These are phyloP conservation scores for Diachasma alloeum DNA, from an alignment of 1,140 invertebrate species.

Conservation along the genomic window DNA sequence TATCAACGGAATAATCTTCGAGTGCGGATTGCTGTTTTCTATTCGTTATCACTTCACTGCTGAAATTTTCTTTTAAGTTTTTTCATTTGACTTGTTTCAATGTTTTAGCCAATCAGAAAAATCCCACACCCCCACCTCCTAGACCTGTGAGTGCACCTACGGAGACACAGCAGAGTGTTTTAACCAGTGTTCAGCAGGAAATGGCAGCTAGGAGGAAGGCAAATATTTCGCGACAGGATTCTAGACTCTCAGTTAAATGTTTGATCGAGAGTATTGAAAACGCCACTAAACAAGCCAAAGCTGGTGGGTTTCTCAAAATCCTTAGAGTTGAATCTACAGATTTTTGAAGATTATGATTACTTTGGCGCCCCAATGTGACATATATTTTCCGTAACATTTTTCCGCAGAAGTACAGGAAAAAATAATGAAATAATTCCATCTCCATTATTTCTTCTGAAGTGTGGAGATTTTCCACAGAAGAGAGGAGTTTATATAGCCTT, in stretches of 20 bases:
- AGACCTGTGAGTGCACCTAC: conserved; percentile 54
- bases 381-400: no score
- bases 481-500: no score
- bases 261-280: conserved; percentile 91
- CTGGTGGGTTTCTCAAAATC: conserved; percentile 58
- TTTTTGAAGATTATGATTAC: no score
- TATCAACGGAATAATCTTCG: no score
- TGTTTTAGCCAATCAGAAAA: conserved; percentile 59
- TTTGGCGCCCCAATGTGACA: no score
- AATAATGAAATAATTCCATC: no score
- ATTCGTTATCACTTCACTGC: neutral
- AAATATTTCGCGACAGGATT: conserved; percentile 74
- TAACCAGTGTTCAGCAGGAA: conserved; percentile 69
- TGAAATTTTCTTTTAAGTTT: conserved; percentile 8
- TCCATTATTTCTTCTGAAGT: no score
- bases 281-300: conserved; percentile 83
- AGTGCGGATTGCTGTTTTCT: no score
- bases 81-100: conserved; percentile 22
- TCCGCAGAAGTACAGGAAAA: no score
- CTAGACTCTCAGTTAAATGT: conserved; percentile 85
- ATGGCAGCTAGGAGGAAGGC: conserved; percentile 69
- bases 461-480: no score
- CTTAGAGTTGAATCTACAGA: neutral
- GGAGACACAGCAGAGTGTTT: conserved; percentile 64
- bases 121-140: conserved; percentile 39